Evolutionary conservation across 2,888 invertebrate species (phyloP).

Genomic region (Hartigia nigra): DNA sequence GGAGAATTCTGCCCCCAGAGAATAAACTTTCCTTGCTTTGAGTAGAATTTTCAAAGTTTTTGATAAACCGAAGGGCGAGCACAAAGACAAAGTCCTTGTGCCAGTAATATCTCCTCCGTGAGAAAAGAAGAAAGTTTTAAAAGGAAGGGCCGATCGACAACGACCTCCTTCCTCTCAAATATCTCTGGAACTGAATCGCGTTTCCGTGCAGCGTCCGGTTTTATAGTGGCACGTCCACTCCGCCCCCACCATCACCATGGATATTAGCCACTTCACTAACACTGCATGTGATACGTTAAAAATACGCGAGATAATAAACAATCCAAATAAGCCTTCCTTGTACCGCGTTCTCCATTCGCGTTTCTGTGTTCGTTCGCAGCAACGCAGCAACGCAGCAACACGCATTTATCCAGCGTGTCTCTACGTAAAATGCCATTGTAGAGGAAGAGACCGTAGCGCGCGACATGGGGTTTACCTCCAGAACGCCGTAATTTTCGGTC

Average conservation of each 20-base stretch:
- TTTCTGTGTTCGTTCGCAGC: slow-evolving; percentile 9
- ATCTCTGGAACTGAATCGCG: slow-evolving; percentile 26
- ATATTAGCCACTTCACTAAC: slow-evolving; percentile 7
- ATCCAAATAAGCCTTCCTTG: slow-evolving; percentile 7
- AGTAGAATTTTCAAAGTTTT: slow-evolving; percentile 37
- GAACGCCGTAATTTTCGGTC: neutral
- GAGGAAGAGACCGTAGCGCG: neutral
- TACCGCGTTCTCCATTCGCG: slow-evolving; percentile 5
- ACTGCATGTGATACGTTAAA: slow-evolving; percentile 31
- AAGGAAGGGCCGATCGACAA: slow-evolving; percentile 13
- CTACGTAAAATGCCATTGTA: neutral
- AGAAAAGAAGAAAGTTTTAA: slow-evolving; percentile 1
- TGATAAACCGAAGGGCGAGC: slow-evolving; percentile 13
- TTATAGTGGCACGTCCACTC: slow-evolving; percentile 30
- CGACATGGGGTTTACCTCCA: neutral
- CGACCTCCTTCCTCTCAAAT: slow-evolving; percentile 1
- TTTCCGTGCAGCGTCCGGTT: slow-evolving; percentile 20
- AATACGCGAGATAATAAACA: slow-evolving; percentile 30
- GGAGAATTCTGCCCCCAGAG: slow-evolving; percentile 34
- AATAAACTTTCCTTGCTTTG: slow-evolving; percentile 34
- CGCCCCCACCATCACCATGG: slow-evolving; percentile 20
- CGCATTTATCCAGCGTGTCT: neutral
- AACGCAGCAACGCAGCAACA: neutral
- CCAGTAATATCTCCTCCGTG: slow-evolving; percentile 4
- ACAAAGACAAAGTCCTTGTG: slow-evolving; percentile 32